These are phyloP conservation scores for Melitaea athalia DNA, from an alignment of 2,888 invertebrate species.

Conservation along the genomic window DNA sequence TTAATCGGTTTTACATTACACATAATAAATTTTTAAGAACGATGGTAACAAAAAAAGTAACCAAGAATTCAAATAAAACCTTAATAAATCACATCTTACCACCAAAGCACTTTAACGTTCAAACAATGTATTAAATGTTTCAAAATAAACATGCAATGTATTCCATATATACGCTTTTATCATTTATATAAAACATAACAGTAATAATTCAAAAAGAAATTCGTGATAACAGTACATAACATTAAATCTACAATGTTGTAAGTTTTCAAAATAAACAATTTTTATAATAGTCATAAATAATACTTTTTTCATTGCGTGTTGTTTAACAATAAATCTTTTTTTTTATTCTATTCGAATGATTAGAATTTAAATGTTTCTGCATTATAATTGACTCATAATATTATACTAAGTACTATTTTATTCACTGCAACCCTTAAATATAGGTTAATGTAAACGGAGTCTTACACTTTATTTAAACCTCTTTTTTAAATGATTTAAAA, in stretches of 20 bases:
- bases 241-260: slow-evolving; percentile 1
- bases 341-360: background rate
- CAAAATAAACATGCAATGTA: background rate
- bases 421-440: too few relatives aligned
- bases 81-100: too few relatives aligned
- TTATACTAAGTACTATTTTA: too few relatives aligned
- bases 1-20: too few relatives aligned
- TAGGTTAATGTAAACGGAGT: too few relatives aligned
- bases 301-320: slow-evolving; percentile 3
- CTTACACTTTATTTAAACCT: too few relatives aligned
- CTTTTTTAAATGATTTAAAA: too few relatives aligned
- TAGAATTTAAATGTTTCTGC: background rate
- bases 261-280: slow-evolving; percentile 6
- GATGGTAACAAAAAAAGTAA: too few relatives aligned
- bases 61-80: too few relatives aligned
- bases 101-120: background rate
- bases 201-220: slow-evolving; percentile 2
- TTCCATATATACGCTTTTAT: background rate
- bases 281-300: slow-evolving; percentile 4
- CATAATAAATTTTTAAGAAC: too few relatives aligned
- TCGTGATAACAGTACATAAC: background rate
- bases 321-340: slow-evolving; percentile 1
- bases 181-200: slow-evolving; percentile 9
- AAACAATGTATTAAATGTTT: background rate
- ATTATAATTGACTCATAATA: background rate